Percentiles rank a stretch among this genome's conserved stretches.
phyloP scores from a whole-genome alignment of 1,140 invertebrate genomes.

The Cyrtorhinus lividipennis region DNA sequence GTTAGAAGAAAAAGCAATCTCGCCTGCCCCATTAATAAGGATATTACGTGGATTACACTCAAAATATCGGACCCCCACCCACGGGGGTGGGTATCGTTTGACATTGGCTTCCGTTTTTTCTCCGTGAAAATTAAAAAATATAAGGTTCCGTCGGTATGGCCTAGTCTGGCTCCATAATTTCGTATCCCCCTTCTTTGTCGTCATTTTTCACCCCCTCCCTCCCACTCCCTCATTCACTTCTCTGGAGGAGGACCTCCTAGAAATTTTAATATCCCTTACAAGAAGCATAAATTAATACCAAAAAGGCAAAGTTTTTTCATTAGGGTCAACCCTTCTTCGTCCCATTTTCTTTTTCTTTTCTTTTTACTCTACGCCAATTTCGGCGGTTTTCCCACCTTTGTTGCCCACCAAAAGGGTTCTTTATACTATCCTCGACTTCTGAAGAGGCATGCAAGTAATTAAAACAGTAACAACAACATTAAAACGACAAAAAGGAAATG shows the following conservation, averaged over 20 bases:
- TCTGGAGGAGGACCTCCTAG: not conserved
- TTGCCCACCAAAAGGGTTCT: not conserved
- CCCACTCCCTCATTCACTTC: not conserved
- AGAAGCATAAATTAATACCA: conserved; percentile 19
- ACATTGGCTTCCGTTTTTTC: conserved; percentile 17
- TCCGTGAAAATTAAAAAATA: conserved; percentile 20
- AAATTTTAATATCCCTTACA: conserved; percentile 20
- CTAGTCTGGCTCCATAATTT: no score
- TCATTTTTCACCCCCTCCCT: not conserved
- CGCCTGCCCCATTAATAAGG: conserved; percentile 17
- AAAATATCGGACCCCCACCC: conserved; percentile 5
- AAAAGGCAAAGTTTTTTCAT: conserved; percentile 19
- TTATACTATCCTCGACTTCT: conserved; percentile 12
- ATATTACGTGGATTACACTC: conserved; percentile 20
- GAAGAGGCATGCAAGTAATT: conserved; percentile 19
- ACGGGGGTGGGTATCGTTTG: conserved; percentile 16
- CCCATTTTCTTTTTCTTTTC: not conserved
- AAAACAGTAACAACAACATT: conserved; percentile 19
- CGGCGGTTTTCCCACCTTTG: not conserved
- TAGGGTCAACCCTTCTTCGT: conserved; percentile 1
- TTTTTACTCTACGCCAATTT: not conserved
- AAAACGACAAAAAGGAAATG: conserved; percentile 2
- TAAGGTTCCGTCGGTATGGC: not conserved
- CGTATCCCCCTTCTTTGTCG: no score
- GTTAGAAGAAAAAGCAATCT: conserved; percentile 18